Base-by-base conservation (phyloP, 2,113 vertebrate species). In the Zosterops borbonicus region DNA sequence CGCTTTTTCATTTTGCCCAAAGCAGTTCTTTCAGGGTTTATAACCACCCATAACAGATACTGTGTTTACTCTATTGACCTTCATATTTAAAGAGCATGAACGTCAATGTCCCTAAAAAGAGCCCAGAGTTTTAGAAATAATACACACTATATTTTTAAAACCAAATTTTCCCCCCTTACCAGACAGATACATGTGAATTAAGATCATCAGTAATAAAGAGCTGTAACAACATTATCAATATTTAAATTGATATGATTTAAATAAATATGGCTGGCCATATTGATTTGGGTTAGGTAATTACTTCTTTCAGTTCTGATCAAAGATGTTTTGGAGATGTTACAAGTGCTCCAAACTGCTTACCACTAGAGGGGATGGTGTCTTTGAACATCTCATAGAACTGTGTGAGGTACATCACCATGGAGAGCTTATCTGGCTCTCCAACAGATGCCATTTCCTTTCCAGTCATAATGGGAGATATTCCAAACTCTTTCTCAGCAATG, bases 351-450 rank as follows among this genome's bases (percentile, higher is more conserved):
- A 52, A 50, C 5, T 87, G 78, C 98, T 99, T 96, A 99, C 99
- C 99, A 60, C 97, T 98, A 69, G 99, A 98, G 67, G 99, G 98
- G 89, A 99, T 97, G 53, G 98, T 98, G 97, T 99, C 99, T 97
- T 98, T 99, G 96, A 99, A 99, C 99, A 99, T 99, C 98, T 99
- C 99, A 12, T 99, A 99, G 98, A 99, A 99, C 98, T 99, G 99
- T 27, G 98, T 99, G 97, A 99, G 99, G 98, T 99, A 99, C 99
- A 99, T 99, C 96, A 99, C 99, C 99, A 99, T 99, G 1, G 99
- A 99, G 37, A 99, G 98, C 50, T 99, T 99, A 97, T 99, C 99
- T 11, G 99, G 99, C 90, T 99, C 99, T 17, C 98, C 98, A 5
- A 99, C 99, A 8, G 98, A 98, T 23, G 99, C 99, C 99, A 99